Evolutionary conservation across 2,113 vertebrate species (phyloP).

Genomic region (Pelusios castaneus): DNA sequence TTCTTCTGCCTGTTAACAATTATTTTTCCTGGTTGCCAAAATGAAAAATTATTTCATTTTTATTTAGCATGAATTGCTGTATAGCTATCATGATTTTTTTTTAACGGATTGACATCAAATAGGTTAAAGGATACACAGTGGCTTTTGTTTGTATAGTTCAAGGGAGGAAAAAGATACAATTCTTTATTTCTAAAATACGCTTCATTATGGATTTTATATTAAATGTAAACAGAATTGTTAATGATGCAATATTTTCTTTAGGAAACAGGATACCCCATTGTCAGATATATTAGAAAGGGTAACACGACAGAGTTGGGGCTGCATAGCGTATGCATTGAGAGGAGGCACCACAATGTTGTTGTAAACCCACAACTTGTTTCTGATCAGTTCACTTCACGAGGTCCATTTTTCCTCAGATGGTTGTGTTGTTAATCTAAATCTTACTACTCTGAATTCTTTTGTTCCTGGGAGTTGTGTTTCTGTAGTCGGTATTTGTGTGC

Average conservation of each 20-base stretch:
- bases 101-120: not conserved
- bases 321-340: not conserved
- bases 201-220: not conserved
- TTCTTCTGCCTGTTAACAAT: not conserved
- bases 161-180: fast-evolving
- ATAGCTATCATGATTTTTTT: not conserved
- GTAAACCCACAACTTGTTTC: not conserved
- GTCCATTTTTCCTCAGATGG: not conserved
- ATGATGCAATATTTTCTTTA: not conserved
- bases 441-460: not conserved
- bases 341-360: fast-evolving
- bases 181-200: not conserved
- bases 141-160: not conserved
- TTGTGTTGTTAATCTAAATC: not conserved
- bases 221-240: not conserved
- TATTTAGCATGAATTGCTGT: not conserved
- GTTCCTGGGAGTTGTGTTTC: not conserved
- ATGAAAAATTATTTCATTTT: not conserved
- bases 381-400: not conserved
- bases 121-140: not conserved
- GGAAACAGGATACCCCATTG: not conserved
- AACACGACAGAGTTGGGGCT: not conserved
- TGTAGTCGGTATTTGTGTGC: not conserved
- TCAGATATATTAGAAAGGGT: not conserved
- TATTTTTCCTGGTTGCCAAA: constrained; percentile 2